Percentiles rank a stretch among this genome's conserved stretches.
phyloP scores from a whole-genome alignment of 2,888 invertebrate species.

The Trichogramma evanescens region DNA sequence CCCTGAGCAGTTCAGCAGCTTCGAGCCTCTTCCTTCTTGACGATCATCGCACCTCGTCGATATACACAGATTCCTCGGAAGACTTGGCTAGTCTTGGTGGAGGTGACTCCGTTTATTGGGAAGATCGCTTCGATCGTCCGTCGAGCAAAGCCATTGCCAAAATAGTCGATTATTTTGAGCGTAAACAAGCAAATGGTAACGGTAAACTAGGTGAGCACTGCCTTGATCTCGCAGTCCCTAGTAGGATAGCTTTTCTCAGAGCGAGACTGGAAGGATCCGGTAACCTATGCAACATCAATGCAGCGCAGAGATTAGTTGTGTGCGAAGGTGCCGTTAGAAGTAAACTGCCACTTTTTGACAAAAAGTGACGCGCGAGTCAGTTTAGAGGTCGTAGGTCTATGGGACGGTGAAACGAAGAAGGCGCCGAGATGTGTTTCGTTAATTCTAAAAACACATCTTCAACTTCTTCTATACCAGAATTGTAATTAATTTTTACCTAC shows the following conservation, averaged over 20 bases:
- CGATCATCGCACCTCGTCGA: conserved; percentile 67
- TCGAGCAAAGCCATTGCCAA: conserved; percentile 58
- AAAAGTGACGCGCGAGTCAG: conserved; percentile 48
- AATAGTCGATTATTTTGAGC: conserved; percentile 84
- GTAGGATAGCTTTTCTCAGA: conserved; percentile 37
- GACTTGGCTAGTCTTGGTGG: conserved; percentile 76
- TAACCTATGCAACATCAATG: conserved; percentile 50
- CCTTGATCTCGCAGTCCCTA: conserved; percentile 38
- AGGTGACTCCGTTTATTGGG: conserved; percentile 66
- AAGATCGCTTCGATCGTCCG: conserved; percentile 55
- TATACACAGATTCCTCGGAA: conserved; percentile 81
- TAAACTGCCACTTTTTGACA: conserved; percentile 79
- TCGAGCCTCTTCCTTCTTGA: conserved; percentile 55
- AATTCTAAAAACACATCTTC: no score
- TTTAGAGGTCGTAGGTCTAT: not conserved
- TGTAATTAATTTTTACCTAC: no score
- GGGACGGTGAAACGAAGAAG: conserved; percentile 11
- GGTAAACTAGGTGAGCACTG: conserved; percentile 28
- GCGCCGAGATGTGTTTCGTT: conserved; percentile 6
- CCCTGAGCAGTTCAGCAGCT: conserved; percentile 49
- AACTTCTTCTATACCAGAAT: no score
- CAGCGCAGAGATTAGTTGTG: conserved; percentile 63
- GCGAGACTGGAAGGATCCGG: conserved; percentile 42
- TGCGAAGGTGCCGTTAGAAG: conserved; percentile 84
- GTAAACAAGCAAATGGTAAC: conserved; percentile 45